A percentile compares a stretch with the other conserved stretches of the same genome.
Evolutionary conservation across 2,113 vertebrate genomes (phyloP).

Genomic region (Passer domesticus): DNA sequence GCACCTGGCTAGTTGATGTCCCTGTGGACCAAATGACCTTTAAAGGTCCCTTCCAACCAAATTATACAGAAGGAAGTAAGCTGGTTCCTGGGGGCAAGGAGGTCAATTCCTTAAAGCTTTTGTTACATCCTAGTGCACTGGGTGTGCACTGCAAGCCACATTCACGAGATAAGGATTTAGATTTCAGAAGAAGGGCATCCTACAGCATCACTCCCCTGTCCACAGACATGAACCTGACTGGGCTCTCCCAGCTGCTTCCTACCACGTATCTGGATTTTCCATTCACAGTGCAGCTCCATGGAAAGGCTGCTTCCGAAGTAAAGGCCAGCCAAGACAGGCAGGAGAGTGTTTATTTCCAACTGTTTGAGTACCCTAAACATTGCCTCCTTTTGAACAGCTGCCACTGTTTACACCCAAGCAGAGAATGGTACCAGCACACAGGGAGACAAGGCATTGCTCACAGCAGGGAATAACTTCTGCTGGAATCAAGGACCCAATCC

Average conservation of each 20-base stretch:
- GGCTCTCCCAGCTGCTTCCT: neutral
- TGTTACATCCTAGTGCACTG: neutral
- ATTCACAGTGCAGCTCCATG: neutral
- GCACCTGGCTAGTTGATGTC: neutral
- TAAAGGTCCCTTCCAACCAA: neutral
- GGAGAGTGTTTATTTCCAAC: neutral
- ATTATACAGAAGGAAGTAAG: neutral
- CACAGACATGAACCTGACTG: accelerated
- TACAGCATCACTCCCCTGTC: neutral
- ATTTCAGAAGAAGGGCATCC: neutral
- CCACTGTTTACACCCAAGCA: neutral
- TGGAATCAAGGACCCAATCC: neutral
- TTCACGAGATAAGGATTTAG: neutral
- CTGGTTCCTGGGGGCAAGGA: neutral
- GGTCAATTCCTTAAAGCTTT: neutral
- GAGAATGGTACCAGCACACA: neutral
- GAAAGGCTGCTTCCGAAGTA: neutral
- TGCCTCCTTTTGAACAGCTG: neutral
- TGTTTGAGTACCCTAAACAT: neutral
- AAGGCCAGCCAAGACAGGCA: neutral
- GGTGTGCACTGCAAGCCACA: neutral
- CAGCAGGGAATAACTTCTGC: neutral
- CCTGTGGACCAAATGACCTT: neutral
- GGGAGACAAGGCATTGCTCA: neutral
- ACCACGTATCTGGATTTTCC: neutral